Evolutionary conservation across 2,113 vertebrate genomes (phyloP).

Genomic region (Atlantisia rogersi): DNA sequence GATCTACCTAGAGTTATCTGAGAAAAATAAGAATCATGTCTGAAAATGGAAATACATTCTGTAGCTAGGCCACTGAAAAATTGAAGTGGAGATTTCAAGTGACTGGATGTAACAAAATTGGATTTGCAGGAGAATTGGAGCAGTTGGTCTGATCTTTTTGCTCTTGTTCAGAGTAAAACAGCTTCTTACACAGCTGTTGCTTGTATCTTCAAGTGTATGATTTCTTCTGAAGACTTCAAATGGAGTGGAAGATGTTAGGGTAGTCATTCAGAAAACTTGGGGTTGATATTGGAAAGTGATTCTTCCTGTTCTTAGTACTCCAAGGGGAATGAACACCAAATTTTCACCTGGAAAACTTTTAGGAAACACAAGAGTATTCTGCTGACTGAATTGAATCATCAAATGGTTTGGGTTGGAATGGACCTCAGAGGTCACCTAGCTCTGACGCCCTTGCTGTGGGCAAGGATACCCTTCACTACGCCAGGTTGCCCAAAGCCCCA

Average conservation of each 20-base stretch:
- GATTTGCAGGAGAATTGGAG: not conserved
- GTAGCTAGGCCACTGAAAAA: not conserved
- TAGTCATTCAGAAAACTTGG: not conserved
- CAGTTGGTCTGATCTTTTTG: not conserved
- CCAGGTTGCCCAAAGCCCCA: no score
- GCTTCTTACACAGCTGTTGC: not conserved
- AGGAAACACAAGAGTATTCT: not conserved
- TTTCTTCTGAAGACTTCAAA: not conserved
- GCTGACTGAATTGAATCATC: not conserved
- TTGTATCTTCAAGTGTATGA: not conserved
- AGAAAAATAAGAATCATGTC: not conserved
- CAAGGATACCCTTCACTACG: no score
- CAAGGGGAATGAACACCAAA: not conserved
- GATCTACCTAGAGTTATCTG: not conserved
- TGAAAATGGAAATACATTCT: not conserved
- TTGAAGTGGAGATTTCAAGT: not conserved
- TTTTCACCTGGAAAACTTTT: constrained; percentile 5
- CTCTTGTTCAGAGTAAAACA: not conserved
- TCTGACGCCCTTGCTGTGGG: no score
- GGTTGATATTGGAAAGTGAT: not conserved
- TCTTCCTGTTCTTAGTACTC: not conserved
- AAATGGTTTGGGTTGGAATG: no score
- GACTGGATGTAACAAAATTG: not conserved
- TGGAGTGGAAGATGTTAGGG: not conserved
- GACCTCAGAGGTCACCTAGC: no score